Evolutionary conservation across 2,888 invertebrate genomes (phyloP).

Genomic region (Tromatobia lineatoria): DNA sequence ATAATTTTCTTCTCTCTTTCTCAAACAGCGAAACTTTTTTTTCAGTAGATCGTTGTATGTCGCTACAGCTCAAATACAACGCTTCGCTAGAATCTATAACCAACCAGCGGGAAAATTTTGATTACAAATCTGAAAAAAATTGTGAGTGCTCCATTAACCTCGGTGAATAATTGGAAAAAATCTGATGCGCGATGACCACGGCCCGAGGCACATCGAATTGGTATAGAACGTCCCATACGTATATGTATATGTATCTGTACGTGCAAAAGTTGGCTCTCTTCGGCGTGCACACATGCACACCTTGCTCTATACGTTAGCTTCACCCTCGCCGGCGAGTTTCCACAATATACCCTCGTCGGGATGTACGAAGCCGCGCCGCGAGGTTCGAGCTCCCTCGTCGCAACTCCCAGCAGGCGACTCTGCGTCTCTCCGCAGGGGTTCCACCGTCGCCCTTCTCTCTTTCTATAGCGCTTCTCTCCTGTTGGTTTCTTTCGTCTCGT

Average conservation of each 20-base stretch:
- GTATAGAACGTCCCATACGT: too few relatives aligned
- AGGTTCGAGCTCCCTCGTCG: constrained; percentile 40
- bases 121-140: too few relatives aligned
- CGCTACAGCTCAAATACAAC: too few relatives aligned
- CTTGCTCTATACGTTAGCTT: not conserved
- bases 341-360: constrained; percentile 43
- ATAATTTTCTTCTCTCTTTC: too few relatives aligned
- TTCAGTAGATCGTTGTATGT: too few relatives aligned
- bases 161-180: too few relatives aligned
- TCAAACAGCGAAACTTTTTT: too few relatives aligned
- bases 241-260: not conserved
- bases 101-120: too few relatives aligned
- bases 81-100: too few relatives aligned
- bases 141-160: too few relatives aligned
- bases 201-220: too few relatives aligned
- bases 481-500: constrained; percentile 62
- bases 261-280: not conserved
- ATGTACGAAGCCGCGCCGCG: constrained; percentile 18
- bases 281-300: not conserved
- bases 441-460: constrained; percentile 51
- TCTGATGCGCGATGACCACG: too few relatives aligned
- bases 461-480: constrained; percentile 34
- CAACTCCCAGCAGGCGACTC: constrained; percentile 54
- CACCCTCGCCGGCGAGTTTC: constrained; percentile 7
- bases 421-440: constrained; percentile 65